Evolutionary conservation across 64 coral and sea anemone species (phyloP), one percentile per base, ranked within the genome.

Genomic region (Porites australiensis): DNA sequence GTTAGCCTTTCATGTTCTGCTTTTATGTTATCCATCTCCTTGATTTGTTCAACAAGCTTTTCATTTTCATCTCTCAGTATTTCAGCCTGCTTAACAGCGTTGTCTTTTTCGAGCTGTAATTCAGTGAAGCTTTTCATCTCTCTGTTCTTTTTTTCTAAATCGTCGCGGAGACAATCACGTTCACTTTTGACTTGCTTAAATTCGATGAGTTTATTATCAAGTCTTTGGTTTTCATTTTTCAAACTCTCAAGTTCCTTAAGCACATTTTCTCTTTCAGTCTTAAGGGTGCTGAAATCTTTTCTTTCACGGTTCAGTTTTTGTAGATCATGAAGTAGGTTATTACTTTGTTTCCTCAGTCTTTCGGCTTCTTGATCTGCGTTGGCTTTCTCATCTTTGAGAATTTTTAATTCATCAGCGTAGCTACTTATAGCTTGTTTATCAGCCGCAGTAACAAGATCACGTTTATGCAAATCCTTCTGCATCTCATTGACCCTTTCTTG

Each of bases 381-480:
- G 0, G n/a, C 21, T 13, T 75, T 91, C 51, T 75, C 68, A 19
- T 91, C 89, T 8, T 72, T 74, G 2, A 91, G 63, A 54, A 83
- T 46, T 64, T 48, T 82, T 3, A 64, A 74, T 52, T 91, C 89
- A 23, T 83, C 79, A 12, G 10, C 44, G 8, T 69, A 84, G 14
- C 15, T 46, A n/a, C 27, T 51, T 15, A 84, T 84, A 9, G 81
- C 47, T 3, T 67, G 43, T 47, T 84, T 84, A 53, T 84, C 62
- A 68, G 81, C 81, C 16, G 81, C 63, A 3, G 27, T n/a, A 12
- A 65, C 81, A 9, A 84, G 14, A 48, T 84, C 81, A 21, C 44
- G 63, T 14, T 2, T 67, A 27, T 69, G 18, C 45, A 84, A 22
- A 10, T 67, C 63, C 9, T 84, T 84, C 18, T 69, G 62, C 81